Evolutionary conservation across 2,113 vertebrate genomes (phyloP), one percentile per base, ranked within the genome.

Genomic region (Corydoras maculifer): DNA sequence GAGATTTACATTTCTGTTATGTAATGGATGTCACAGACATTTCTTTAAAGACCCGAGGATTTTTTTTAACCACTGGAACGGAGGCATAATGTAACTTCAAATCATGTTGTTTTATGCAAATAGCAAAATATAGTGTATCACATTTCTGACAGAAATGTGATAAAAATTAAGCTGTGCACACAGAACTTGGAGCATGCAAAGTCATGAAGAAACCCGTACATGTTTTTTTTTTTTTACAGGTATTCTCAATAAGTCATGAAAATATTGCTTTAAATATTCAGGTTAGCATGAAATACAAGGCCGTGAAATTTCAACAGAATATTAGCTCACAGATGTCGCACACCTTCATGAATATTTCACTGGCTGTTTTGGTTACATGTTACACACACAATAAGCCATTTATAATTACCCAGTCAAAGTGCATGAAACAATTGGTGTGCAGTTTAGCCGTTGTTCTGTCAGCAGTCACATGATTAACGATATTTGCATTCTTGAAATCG

Each of bases 71-170:
- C 2, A 43, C 35, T 5, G 35, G 7, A 43, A 43, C 7, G 35
- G 35, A 43, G 35, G 35, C 35, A 43, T 43, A 43, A 43, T 43
- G 35, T 43, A 43, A 43, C 35, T 43, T 43, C 73, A 2, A 35
- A 29, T 32, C 54, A 55, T 12, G 13, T 58, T 59, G 49, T 2
- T 50, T 53, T 66, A 79, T 72, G 9, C 35, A 43, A 43, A 43
- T 29, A 69, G 69, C 66, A 72, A 74, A 71, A 13, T 49, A 68
- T 10, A 71, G 35, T 53, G 62, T 69, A 59, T 65, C 64, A 25
- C 69, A 69, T 32, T 65, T 55, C 51, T 55, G 18, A 31, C 54
- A 65, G 50, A 13, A 13, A 58, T 48, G 25, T 68, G 8, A 30
- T 29, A 69, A 25, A 53, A 54, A 69, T 65, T 3, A 31, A 62